A percentile compares a stretch with the other conserved stretches of the same genome.
Conservation (phyloP, 2,888 invertebrate genomes). For the Drosophila monieri region DNA sequence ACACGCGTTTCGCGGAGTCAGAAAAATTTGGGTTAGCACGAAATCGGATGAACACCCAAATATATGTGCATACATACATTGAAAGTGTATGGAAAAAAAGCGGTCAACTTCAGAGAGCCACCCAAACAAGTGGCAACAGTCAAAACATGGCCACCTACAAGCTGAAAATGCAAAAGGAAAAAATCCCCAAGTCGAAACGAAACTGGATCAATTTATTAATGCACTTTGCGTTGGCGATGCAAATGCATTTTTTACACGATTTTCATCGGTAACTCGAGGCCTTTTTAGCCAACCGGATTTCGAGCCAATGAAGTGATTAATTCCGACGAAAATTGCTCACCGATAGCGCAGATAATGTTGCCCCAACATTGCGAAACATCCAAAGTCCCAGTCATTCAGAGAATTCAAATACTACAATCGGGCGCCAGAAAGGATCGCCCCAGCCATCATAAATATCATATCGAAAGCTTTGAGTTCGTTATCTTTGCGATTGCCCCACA, state of each 20-base stretch:
- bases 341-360: constrained; percentile 31
- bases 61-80: not conserved
- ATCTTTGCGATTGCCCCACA: constrained; percentile 34
- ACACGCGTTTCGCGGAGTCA: constrained; percentile 63
- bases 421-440: constrained; percentile 14
- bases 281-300: constrained; percentile 50
- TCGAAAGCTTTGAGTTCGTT: constrained; percentile 53
- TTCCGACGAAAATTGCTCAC: constrained; percentile 52
- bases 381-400: constrained; percentile 33
- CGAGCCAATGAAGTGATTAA: constrained; percentile 70
- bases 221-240: constrained; percentile 55
- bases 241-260: constrained; percentile 59
- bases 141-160: constrained; percentile 76
- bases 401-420: not conserved
- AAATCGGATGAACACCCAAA: constrained; percentile 44
- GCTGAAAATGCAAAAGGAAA: constrained; percentile 23
- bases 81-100: constrained; percentile 22
- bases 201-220: constrained; percentile 74
- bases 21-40: constrained; percentile 67
- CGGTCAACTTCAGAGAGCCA: constrained; percentile 39
- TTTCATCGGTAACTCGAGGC: constrained; percentile 44
- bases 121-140: constrained; percentile 68
- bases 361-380: constrained; percentile 20
- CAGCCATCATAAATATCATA: constrained; percentile 58
- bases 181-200: constrained; percentile 13